Conservation (phyloP, 2,797 vertebrate species). For the Podarcis siculus region DNA sequence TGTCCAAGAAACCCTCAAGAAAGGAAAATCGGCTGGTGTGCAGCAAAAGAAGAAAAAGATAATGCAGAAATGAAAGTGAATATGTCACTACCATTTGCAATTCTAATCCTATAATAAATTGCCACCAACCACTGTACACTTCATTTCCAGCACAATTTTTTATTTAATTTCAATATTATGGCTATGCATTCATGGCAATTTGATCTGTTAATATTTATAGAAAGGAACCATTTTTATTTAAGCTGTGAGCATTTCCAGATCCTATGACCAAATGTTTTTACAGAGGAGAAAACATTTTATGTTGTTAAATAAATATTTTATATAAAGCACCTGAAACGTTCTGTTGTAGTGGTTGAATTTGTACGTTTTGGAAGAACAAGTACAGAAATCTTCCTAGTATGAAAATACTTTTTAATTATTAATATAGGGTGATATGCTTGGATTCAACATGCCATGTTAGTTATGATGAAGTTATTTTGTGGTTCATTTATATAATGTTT, state of each 20-base stretch:
- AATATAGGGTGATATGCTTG: no score
- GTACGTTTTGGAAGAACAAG: neutral
- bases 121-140: neutral
- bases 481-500: no score
- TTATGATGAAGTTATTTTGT: neutral
- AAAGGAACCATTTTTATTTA: slow-evolving; percentile 13
- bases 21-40: slow-evolving; percentile 52
- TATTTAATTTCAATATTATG: neutral
- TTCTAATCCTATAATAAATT: neutral
- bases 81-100: neutral
- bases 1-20: slow-evolving; percentile 40
- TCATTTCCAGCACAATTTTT: neutral
- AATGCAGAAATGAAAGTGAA: slow-evolving; percentile 42
- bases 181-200: neutral
- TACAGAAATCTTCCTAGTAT: neutral
- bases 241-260: neutral
- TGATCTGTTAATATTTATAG: neutral
- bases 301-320: neutral
- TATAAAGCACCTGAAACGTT: neutral
- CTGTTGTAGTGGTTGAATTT: neutral
- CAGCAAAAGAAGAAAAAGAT: slow-evolving; percentile 74
- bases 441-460: neutral
- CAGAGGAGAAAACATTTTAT: neutral
- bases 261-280: neutral
- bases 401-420: neutral